These are phyloP conservation scores for Nasonovia ribisnigri DNA, from an alignment of 2,888 invertebrate species.

Conservation along the genomic window DNA sequence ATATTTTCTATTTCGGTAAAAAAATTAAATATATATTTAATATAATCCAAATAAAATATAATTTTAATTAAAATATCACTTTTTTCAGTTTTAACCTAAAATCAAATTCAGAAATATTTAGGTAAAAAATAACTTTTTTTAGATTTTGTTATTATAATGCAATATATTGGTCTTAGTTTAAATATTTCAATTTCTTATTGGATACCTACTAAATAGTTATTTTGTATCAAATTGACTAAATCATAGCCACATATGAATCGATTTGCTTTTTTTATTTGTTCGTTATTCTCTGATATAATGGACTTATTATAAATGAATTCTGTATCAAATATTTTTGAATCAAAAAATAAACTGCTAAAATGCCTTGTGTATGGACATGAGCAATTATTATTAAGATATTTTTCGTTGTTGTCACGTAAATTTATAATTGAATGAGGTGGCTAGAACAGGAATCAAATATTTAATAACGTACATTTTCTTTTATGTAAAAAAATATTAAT, in stretches of 20 bases:
- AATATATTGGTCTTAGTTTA: not conserved
- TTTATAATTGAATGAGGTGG: conserved; percentile 31
- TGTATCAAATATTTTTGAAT: not conserved
- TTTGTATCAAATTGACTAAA: conserved; percentile 33
- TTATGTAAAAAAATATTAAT: not conserved
- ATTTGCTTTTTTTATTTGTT: not conserved
- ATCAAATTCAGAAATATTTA: not conserved
- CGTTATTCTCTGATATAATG: not conserved
- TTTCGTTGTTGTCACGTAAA: conserved; percentile 29
- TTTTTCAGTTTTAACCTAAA: not conserved
- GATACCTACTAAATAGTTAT: conserved; percentile 29
- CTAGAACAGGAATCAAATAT: conserved; percentile 24
- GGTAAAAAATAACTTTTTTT: not conserved
- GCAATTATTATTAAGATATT: conserved; percentile 13
- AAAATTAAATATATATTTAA: not conserved
- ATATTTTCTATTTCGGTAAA: not conserved
- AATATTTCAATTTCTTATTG: not conserved
- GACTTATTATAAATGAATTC: not conserved
- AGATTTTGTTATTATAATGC: not conserved
- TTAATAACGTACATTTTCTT: not conserved
- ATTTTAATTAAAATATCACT: too few relatives aligned
- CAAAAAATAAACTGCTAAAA: conserved; percentile 47
- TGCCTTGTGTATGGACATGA: conserved; percentile 21
- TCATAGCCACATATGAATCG: conserved; percentile 30
- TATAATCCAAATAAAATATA: not conserved